These are phyloP conservation scores for Phylloscopus collybita DNA, from an alignment of 2,797 vertebrate genomes.

Conservation along the genomic window DNA sequence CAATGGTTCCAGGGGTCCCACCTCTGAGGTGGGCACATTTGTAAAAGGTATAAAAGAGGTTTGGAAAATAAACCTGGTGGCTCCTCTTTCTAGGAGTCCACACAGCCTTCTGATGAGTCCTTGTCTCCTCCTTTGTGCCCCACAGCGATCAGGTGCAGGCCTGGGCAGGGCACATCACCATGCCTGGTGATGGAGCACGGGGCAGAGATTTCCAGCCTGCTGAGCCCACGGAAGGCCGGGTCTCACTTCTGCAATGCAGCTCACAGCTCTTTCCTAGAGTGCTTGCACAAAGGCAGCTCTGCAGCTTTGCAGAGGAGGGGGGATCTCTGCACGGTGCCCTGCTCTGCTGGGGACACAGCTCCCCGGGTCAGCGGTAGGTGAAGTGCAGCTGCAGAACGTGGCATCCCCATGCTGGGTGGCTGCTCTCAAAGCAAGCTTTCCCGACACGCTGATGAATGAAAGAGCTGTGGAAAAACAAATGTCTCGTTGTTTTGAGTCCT, in stretches of 20 bases:
- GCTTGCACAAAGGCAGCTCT: neutral
- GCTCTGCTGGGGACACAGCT: neutral
- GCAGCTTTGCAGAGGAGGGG: neutral
- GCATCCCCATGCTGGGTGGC: neutral
- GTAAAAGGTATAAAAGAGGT: too few relatives aligned
- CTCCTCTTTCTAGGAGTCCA: too few relatives aligned
- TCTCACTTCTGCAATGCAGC: neutral
- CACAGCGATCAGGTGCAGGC: too few relatives aligned
- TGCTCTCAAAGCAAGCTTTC: constrained; percentile 34
- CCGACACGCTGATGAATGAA: neutral
- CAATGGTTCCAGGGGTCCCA: too few relatives aligned
- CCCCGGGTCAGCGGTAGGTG: neutral
- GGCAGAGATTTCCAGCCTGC: neutral
- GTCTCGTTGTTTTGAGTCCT: constrained; percentile 13
- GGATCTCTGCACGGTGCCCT: neutral
- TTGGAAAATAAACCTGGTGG: too few relatives aligned
- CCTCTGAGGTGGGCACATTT: too few relatives aligned
- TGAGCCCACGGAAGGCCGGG: neutral
- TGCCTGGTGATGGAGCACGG: too few relatives aligned
- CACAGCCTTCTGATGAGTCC: too few relatives aligned
- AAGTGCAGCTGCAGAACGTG: neutral
- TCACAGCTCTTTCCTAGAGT: neutral
- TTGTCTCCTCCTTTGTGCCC: too few relatives aligned
- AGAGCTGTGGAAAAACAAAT: constrained; percentile 31
- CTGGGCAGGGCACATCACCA: too few relatives aligned